phyloP scores from a whole-genome alignment of 2,888 invertebrate species.

The Caprella mutica region DNA sequence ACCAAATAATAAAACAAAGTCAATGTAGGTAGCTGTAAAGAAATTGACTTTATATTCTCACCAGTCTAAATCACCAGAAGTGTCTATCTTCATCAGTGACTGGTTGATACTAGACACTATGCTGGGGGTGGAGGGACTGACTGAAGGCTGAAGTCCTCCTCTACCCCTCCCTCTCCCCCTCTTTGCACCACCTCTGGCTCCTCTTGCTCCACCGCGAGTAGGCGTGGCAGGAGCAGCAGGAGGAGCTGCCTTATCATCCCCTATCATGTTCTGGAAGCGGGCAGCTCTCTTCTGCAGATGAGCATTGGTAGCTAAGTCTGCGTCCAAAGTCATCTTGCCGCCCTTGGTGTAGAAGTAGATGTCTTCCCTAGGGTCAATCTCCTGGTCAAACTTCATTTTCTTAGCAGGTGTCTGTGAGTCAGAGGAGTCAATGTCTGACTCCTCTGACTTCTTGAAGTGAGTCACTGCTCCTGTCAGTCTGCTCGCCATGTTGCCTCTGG shows the following conservation, averaged over 20 bases:
- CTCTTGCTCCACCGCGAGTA: constrained; percentile 4
- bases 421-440: neutral
- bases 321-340: constrained; percentile 52
- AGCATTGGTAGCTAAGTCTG: constrained; percentile 50
- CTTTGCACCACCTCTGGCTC: constrained; percentile 9
- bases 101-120: constrained; percentile 19
- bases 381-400: neutral
- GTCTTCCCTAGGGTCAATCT: constrained; percentile 27
- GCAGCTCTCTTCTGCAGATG: constrained; percentile 78
- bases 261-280: constrained; percentile 49
- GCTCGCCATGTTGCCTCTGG: neutral
- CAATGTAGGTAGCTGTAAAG: too few relatives aligned
- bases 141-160: neutral
- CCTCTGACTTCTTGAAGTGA: too few relatives aligned
- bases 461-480: too few relatives aligned
- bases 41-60: too few relatives aligned
- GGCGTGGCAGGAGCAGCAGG: neutral
- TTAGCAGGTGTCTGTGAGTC: neutral
- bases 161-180: constrained; percentile 1
- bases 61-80: constrained; percentile 66
- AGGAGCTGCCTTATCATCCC: neutral
- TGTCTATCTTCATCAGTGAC: constrained; percentile 38
- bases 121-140: neutral
- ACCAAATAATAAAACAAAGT: too few relatives aligned
- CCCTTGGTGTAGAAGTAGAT: constrained; percentile 55